Base-by-base conservation (phyloP, 2,797 vertebrate genomes). In the Pyrocephalus nanus region DNA sequence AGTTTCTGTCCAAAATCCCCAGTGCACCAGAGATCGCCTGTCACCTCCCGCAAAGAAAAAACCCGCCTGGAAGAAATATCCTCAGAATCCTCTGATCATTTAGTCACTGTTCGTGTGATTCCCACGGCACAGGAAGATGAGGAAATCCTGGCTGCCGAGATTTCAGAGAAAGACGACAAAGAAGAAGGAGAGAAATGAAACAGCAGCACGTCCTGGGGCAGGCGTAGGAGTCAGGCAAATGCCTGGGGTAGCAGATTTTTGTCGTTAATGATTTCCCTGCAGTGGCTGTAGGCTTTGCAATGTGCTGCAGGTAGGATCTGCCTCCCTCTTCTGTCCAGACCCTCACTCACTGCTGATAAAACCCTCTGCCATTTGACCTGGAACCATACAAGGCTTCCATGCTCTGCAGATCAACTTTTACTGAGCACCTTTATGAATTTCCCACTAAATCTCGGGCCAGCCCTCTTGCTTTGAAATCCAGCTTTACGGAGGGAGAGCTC, bases 121-220 rank as follows among this genome's bases (percentile, higher is more conserved):
- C 93, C 98, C 0, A 96, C 82, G 0, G 94, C 93, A 0, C 88
- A 96, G 11, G 97, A 98, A 0, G 81, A 85, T 1, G 98, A 99
- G 88, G 98, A 99, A 97, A 85, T 98, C 43, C 97, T 99, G 10
- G 96, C 97, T 0, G 98, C 98, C 95, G 98, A 99, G 93, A 87
- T 98, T 48, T 51, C 65, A 0, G 95, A 95, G 69, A 86, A 86
- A 67, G 85, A 89, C 36, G 83, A 77, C 40, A 53, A 55, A 16
- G 27, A 57, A 36, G 47, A 88, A 40, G 64, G 61, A 60, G 66
- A 72, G 3, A 53, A 82, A 81, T 94, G 14, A 83, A 57, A 71
- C 20, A 8, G 1, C 47, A 86, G 43, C 73, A 76, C 87, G 83
- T 89, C 53, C 29, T 12, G 4, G 76, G 73, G 61, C 82, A 73